Conservation (phyloP, 2,888 invertebrate species). For the Morpho achilles region DNA sequence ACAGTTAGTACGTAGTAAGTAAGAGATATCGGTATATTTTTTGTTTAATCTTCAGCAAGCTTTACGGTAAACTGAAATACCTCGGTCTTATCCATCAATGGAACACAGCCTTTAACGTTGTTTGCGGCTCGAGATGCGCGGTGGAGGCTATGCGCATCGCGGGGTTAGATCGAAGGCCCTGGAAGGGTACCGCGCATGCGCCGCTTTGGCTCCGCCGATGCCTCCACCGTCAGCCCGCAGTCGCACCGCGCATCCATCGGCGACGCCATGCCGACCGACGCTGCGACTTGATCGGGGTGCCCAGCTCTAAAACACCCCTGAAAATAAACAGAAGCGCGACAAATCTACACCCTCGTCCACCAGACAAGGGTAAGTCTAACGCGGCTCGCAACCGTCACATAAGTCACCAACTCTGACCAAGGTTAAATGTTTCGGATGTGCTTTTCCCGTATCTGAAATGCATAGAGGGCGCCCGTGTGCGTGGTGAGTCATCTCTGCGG, state of each 20-base stretch:
- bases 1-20: too few relatives aligned
- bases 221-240: constrained; percentile 59
- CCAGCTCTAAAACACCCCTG: constrained; percentile 56
- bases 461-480: constrained; percentile 56
- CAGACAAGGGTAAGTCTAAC: constrained; percentile 62
- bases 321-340: constrained; percentile 46
- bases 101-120: constrained; percentile 43
- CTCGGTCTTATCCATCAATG: constrained; percentile 9
- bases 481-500: constrained; percentile 74
- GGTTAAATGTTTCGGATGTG: constrained; percentile 47
- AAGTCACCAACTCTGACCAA: constrained; percentile 44
- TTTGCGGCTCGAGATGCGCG: constrained; percentile 69
- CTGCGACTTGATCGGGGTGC: constrained; percentile 67
- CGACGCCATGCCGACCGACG: constrained; percentile 68
- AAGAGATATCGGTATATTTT: neutral
- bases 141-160: constrained; percentile 50
- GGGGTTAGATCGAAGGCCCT: constrained; percentile 69
- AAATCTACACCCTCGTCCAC: constrained; percentile 42
- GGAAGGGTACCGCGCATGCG: constrained; percentile 54
- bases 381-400: constrained; percentile 35
- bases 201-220: constrained; percentile 45
- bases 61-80: constrained; percentile 5
- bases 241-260: constrained; percentile 64
- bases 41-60: neutral
- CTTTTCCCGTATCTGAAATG: constrained; percentile 47